Evolutionary conservation across 2,888 invertebrate genomes (phyloP), one percentile per base, ranked within the genome.

Genomic region (Pteria penguin): DNA sequence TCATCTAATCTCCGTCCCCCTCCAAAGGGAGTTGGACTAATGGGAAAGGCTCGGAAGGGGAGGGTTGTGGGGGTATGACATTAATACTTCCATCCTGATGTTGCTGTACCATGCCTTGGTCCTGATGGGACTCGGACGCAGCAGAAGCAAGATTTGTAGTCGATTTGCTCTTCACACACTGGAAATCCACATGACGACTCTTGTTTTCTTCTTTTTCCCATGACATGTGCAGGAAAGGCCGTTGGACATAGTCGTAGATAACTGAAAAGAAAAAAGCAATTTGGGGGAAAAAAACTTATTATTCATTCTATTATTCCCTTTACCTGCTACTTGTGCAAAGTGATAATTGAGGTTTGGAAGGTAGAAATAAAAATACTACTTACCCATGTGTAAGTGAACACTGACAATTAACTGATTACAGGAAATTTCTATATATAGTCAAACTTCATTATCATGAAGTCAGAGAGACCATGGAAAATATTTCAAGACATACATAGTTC

Each of bases 131-230:
- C 92, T 98, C 98, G 0, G 97, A 97, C 0, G 97, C 98, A 88
- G 98, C 98, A 31, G 90, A 89, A 0, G 98, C 97, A 79, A 99
- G 93, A 93, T 99, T 98, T 11, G 98, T 98, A 32, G 98, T 98
- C 0, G 98, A 98, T 91, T 99, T 98, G 2, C 97, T 98, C 93
- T 98, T 98, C 72, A 99, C 98, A 91, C 98, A 99, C 93, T 99
- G 97, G 80, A 99, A 99, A 92, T 99, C 99, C 0, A 99, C 99
- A 91, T 99, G 99, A 0, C 99, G 95, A 89, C 97, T 98, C 91
- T 98, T 98, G 0, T 98, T 99, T 89, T 99, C 99, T 90, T 99
- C 99, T 89, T 99, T 99, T 92, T 99, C 99, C 99, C 99, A 99
- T 0, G 98, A 98, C 96, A 98, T 97, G 90, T 98, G 98, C 70